phyloP scores from a whole-genome alignment of 2,113 vertebrate genomes.

The Bujurquina vittata region DNA sequence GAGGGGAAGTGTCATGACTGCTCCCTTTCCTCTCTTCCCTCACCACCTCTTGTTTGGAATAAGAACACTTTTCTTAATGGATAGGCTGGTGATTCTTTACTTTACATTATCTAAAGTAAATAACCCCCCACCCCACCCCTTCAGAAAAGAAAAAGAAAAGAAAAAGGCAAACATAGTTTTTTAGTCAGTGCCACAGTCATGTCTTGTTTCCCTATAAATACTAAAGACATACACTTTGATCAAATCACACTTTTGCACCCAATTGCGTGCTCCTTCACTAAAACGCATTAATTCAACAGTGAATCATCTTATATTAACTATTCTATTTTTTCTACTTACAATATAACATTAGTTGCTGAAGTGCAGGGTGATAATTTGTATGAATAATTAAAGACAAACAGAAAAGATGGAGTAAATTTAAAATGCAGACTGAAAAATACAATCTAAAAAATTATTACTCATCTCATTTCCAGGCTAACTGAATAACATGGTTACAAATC shows the following conservation, averaged over 20 bases:
- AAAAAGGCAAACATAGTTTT: neutral
- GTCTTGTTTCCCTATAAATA: neutral
- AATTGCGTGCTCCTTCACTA: neutral
- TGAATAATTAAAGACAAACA: constrained; percentile 5
- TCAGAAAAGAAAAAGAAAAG: neutral
- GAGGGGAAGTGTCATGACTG: constrained; percentile 33
- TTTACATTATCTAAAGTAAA: neutral
- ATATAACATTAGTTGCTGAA: neutral
- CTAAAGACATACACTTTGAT: neutral
- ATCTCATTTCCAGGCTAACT: neutral
- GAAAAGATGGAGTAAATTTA: neutral
- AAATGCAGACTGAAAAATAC: neutral
- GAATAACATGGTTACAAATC: neutral
- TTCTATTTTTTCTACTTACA: neutral
- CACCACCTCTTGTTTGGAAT: neutral
- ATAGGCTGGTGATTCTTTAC: neutral
- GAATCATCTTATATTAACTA: neutral
- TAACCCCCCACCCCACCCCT: neutral
- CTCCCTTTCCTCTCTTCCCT: constrained; percentile 7
- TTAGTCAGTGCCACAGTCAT: neutral
- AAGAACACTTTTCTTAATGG: neutral
- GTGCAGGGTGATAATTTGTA: neutral
- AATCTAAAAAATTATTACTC: neutral
- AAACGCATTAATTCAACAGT: neutral
- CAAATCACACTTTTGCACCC: neutral